Conservation (phyloP, 2,113 vertebrate genomes). For the Gambusia holbrooki region DNA sequence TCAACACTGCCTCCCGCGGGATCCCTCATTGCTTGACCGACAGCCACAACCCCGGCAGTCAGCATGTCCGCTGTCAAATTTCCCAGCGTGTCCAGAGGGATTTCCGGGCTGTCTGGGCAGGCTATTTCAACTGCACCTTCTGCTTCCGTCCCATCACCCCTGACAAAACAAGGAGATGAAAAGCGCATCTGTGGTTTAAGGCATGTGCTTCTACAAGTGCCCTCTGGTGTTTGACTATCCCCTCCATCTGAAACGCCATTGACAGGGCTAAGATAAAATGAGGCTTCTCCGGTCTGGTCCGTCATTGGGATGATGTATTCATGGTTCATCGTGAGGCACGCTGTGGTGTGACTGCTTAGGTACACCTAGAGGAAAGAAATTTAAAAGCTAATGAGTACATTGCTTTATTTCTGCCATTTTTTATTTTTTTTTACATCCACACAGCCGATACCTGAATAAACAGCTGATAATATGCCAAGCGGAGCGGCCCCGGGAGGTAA, state of each 20-base stretch:
- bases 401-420: not conserved
- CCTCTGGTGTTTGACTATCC: conserved; percentile 6
- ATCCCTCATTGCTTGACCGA: conserved; percentile 85
- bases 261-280: conserved; percentile 78
- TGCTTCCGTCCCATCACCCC: conserved; percentile 41
- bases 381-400: not conserved
- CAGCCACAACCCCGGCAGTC: conserved; percentile 84
- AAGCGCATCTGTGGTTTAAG: conserved; percentile 88
- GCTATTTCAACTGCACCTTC: conserved; percentile 38
- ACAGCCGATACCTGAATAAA: conserved; percentile 80
- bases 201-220: conserved; percentile 84
- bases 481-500: conserved; percentile 87
- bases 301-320: conserved; percentile 97
- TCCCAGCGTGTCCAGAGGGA: conserved; percentile 88
- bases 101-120: conserved; percentile 87
- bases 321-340: conserved; percentile 89
- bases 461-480: conserved; percentile 90
- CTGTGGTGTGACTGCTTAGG: conserved; percentile 87
- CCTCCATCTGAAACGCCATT: not conserved
- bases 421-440: not conserved
- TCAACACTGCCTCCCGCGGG: conserved; percentile 91
- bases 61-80: conserved; percentile 90
- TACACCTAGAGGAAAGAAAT: conserved; percentile 74
- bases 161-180: conserved; percentile 87
- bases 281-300: conserved; percentile 86